Conservation (phyloP, 2,888 invertebrate species). For the Apodemia hepburni region DNA sequence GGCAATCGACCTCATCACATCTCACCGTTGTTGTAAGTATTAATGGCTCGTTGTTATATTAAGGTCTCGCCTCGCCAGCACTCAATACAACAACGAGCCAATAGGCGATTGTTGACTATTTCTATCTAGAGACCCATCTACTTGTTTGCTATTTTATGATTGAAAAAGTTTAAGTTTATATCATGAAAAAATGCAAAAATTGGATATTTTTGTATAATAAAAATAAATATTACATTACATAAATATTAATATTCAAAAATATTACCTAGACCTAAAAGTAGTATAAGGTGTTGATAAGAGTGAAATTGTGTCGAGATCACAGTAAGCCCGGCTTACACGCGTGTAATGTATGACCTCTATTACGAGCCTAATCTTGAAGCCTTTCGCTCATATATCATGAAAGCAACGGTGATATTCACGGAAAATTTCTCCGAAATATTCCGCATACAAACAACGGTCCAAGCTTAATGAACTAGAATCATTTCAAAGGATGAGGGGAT, state of each 20-base stretch:
- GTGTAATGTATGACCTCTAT: constrained; percentile 63
- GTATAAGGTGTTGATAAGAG: neutral
- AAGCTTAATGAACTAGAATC: constrained; percentile 38
- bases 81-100: no score
- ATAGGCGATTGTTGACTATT: no score
- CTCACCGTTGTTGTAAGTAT: no score
- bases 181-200: no score
- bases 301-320: neutral
- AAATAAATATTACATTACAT: no score
- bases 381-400: constrained; percentile 65
- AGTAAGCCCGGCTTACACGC: constrained; percentile 33
- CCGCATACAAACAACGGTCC: constrained; percentile 43
- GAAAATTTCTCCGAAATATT: constrained; percentile 47
- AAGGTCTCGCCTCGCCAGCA: no score
- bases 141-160: no score
- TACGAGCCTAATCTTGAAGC: constrained; percentile 65
- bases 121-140: no score
- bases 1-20: no score
- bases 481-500: constrained; percentile 31
- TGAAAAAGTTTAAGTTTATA: no score
- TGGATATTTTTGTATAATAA: no score
- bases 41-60: no score
- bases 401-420: constrained; percentile 40
- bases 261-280: neutral
- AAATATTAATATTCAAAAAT: neutral